These are phyloP conservation scores for Aphyosemion australe DNA, from an alignment of 2,113 vertebrate species.

Conservation along the genomic window DNA sequence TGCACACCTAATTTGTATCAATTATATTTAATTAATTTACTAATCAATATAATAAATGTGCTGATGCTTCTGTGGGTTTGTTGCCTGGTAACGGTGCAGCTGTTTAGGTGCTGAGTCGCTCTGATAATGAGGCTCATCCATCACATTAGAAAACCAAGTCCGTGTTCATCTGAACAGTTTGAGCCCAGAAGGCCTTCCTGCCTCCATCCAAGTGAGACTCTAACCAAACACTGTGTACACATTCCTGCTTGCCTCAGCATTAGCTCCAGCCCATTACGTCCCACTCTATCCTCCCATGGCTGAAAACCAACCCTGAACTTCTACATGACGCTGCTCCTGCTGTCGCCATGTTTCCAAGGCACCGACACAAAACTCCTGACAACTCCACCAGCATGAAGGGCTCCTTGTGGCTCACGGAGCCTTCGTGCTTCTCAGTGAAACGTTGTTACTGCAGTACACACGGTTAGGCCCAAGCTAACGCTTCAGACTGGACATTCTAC, in stretches of 20 bases:
- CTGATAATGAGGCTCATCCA: slow-evolving; percentile 8
- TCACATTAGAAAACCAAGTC: slow-evolving; percentile 9
- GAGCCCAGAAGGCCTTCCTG: slow-evolving; percentile 2
- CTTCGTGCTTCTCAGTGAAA: too few relatives aligned
- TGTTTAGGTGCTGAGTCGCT: slow-evolving; percentile 7
- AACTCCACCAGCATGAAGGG: too few relatives aligned
- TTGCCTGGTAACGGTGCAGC: not conserved
- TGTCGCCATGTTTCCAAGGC: too few relatives aligned
- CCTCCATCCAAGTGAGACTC: slow-evolving; percentile 10
- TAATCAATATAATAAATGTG: too few relatives aligned
- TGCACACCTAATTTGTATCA: too few relatives aligned
- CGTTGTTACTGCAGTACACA: not conserved
- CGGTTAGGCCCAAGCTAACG: not conserved
- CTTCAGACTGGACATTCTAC: not conserved
- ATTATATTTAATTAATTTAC: too few relatives aligned
- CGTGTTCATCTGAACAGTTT: slow-evolving; percentile 8
- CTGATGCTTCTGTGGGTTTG: not conserved
- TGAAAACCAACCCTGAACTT: not conserved
- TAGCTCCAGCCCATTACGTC: slow-evolving; percentile 40
- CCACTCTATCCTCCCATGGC: slow-evolving; percentile 21
- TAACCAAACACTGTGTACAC: slow-evolving; percentile 60
- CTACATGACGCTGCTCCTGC: not conserved
- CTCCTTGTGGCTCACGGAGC: too few relatives aligned
- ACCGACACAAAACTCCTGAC: too few relatives aligned
- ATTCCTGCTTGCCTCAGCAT: slow-evolving; percentile 11